A percentile compares a stretch with the other conserved stretches of the same genome.
phyloP scores from a whole-genome alignment of 2,888 invertebrate genomes.

The Halocaridina rubra region DNA sequence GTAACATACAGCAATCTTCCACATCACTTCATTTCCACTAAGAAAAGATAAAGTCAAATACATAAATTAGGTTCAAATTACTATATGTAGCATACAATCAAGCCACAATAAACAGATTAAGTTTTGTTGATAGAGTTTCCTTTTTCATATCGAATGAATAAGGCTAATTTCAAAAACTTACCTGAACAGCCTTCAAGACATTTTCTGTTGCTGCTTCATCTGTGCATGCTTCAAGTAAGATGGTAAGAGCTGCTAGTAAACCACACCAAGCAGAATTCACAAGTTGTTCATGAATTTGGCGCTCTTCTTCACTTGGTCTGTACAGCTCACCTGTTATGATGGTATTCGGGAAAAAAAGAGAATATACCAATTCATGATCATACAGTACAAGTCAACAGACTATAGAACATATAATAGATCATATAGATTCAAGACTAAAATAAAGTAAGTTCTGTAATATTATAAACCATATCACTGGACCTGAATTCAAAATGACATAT shows the following conservation, averaged over 20 bases:
- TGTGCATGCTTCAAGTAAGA: slow-evolving; percentile 91
- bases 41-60: neutral
- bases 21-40: neutral
- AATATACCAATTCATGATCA: too few relatives aligned
- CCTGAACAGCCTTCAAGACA: slow-evolving; percentile 83
- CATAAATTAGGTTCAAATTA: too few relatives aligned
- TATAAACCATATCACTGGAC: too few relatives aligned
- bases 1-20: too few relatives aligned
- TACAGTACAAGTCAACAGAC: too few relatives aligned
- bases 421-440: too few relatives aligned
- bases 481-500: too few relatives aligned
- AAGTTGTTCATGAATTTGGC: slow-evolving; percentile 77
- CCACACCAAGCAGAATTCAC: slow-evolving; percentile 97
- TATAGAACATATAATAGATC: too few relatives aligned
- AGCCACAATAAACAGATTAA: neutral
- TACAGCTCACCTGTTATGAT: slow-evolving; percentile 33
- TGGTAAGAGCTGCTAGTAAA: slow-evolving; percentile 88
- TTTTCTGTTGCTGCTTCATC: slow-evolving; percentile 93
- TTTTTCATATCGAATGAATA: neutral
- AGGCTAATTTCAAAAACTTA: too few relatives aligned
- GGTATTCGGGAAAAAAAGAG: too few relatives aligned
- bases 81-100: too few relatives aligned
- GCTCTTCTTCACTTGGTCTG: slow-evolving; percentile 67
- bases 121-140: neutral
- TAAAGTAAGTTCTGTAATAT: too few relatives aligned